phyloP scores from a whole-genome alignment of 2,888 invertebrate species.

The Patella depressa region DNA sequence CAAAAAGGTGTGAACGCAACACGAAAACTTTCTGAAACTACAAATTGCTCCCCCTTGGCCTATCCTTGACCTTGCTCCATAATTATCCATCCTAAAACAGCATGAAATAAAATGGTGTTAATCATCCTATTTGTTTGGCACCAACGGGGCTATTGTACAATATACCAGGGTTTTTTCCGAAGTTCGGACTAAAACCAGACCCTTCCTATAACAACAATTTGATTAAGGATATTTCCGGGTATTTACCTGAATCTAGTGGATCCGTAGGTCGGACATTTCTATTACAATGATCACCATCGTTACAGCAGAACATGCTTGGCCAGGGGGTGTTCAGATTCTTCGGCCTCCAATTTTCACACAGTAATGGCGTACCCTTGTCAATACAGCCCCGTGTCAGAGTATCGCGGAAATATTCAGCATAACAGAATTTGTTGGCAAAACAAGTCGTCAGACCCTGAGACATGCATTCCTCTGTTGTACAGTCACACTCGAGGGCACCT shows the following conservation, averaged over 20 bases:
- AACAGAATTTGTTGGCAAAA: conserved; percentile 68
- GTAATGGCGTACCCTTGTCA: conserved; percentile 66
- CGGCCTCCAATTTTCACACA: conserved; percentile 72
- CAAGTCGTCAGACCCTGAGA: conserved; percentile 59
- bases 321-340: conserved; percentile 58
- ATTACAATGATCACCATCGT: conserved; percentile 66
- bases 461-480: conserved; percentile 70
- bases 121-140: no score
- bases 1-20: no score
- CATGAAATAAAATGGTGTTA: no score
- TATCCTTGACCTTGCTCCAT: no score
- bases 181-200: no score
- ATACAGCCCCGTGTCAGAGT: conserved; percentile 70
- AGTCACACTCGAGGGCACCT: conserved; percentile 63
- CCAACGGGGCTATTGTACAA: no score
- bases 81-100: no score
- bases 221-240: no score
- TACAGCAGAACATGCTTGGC: conserved; percentile 71
- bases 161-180: no score
- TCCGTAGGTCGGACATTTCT: conserved; percentile 58
- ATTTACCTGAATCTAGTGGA: conserved; percentile 47
- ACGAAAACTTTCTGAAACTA: no score
- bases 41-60: no score
- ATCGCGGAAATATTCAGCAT: conserved; percentile 68
- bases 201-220: no score